Evolutionary conservation across 2,797 vertebrate genomes (phyloP), one percentile per base, ranked within the genome.

Genomic region (Xiphorhynchus erythropygius): DNA sequence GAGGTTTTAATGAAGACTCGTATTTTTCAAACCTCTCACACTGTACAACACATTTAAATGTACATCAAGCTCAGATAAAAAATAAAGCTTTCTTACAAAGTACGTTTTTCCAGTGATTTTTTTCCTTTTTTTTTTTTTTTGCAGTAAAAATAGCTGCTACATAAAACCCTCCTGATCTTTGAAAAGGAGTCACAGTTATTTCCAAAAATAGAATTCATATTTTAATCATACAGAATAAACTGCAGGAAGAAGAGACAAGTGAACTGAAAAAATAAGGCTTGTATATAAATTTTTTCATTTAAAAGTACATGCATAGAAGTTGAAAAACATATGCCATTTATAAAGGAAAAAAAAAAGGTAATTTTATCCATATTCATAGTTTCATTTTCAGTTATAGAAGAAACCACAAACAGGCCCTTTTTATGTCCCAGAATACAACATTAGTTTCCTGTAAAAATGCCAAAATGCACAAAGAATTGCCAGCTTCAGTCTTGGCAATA

Each of bases 101-200:
- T 96, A 97, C 77, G 5, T 95, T 97, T 97, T 96, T 96, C 97
- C 98, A 98, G 97, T 97, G 97, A 97, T 81, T 95, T 97, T 89
- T 87, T 92, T 2, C 0, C 11, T 32, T 42, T 18, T 46, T 90
- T 96, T 92, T 92, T 69, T 68, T 91, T 97, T 98, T 96, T 97
- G 97, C 97, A 98, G 97, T 98, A 98, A 98, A 97, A 98, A 98
- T 98, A 98, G 97, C 98, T 98, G 98, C 98, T 98, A 98, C 97
- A 97, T 96, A 97, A 97, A 97, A 95, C 92, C 76, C 97, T 97
- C 97, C 98, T 97, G 94, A 95, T 97, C 97, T 96, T 95, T 95
- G 97, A 97, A 98, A 97, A 98, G 97, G 97, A 98, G 97, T 96
- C 84, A 90, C 97, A 91, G 89, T 90, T 95, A 94, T 97, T 98